These are phyloP conservation scores for Sycophila texana DNA, from an alignment of 2,888 invertebrate species.

Conservation along the genomic window DNA sequence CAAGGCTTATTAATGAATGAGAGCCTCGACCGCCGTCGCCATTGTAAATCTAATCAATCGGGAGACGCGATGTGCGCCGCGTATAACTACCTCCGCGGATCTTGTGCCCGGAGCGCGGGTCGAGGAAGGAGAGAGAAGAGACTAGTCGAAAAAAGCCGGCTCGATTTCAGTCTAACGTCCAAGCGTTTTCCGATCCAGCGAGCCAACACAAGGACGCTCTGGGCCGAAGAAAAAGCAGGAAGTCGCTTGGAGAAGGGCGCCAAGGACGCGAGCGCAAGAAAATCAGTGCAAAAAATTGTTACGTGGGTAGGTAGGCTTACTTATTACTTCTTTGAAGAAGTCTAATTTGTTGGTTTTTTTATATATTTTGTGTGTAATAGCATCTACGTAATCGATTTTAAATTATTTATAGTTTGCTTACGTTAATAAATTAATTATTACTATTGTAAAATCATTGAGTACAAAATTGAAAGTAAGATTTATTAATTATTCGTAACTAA, in stretches of 20 bases:
- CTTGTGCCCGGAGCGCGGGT: not conserved
- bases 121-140: not conserved
- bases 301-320: too few relatives aligned
- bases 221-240: conserved; percentile 23
- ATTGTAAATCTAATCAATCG: conserved; percentile 30
- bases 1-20: conserved; percentile 44
- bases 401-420: too few relatives aligned
- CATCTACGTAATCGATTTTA: too few relatives aligned
- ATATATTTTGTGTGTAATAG: too few relatives aligned
- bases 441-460: too few relatives aligned
- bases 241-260: conserved; percentile 30
- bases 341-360: too few relatives aligned
- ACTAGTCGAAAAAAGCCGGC: not conserved
- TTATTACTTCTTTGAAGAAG: not conserved
- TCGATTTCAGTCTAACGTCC: not conserved
- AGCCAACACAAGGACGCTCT: conserved; percentile 11
- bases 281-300: conserved; percentile 18
- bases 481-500: too few relatives aligned
- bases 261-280: conserved; percentile 27
- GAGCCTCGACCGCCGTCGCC: conserved; percentile 6
- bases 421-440: too few relatives aligned
- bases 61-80: too few relatives aligned
- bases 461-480: too few relatives aligned
- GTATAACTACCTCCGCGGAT: too few relatives aligned
- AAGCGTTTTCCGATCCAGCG: conserved; percentile 11